Percentiles rank a stretch among this genome's conserved stretches.
These are phyloP conservation scores for Ptilodon capucinus DNA, from an alignment of 2,888 invertebrate species.

Conservation along the genomic window DNA sequence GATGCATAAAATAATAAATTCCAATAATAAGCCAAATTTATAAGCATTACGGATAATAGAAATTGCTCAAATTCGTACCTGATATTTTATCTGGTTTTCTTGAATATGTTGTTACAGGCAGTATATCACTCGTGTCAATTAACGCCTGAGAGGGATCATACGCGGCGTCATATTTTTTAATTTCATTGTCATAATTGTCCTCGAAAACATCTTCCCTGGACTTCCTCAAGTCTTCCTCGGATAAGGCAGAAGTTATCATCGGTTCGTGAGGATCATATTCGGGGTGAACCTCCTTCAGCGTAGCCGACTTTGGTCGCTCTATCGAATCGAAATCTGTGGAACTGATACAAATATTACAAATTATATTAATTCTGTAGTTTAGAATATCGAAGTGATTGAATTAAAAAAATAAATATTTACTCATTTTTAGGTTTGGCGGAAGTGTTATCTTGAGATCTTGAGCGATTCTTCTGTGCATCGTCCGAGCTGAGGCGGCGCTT, in stretches of 20 bases:
- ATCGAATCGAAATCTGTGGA: slow-evolving; percentile 75
- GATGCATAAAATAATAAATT: background rate
- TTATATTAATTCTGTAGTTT: too few species aligned
- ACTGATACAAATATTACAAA: slow-evolving; percentile 33
- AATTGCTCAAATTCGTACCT: slow-evolving; percentile 35
- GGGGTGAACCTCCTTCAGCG: slow-evolving; percentile 71
- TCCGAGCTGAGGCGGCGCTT: slow-evolving; percentile 50
- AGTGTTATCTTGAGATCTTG: slow-evolving; percentile 66
- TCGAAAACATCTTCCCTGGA: slow-evolving; percentile 71
- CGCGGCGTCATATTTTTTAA: slow-evolving; percentile 51
- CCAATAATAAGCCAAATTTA: background rate
- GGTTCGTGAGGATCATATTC: slow-evolving; percentile 78
- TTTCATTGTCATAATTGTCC: slow-evolving; percentile 61
- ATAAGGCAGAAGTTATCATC: slow-evolving; percentile 77
- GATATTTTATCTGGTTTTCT: slow-evolving; percentile 58
- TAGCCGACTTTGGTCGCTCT: slow-evolving; percentile 75
- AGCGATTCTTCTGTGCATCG: slow-evolving; percentile 58
- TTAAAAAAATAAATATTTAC: too few species aligned
- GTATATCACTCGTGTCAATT: slow-evolving; percentile 48
- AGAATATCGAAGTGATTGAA: too few species aligned
- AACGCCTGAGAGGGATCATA: slow-evolving; percentile 62
- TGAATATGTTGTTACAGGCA: slow-evolving; percentile 46
- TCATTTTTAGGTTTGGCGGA: slow-evolving; percentile 66
- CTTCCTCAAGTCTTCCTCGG: slow-evolving; percentile 73
- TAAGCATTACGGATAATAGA: background rate